A percentile compares a stretch with the other conserved stretches of the same genome.
phyloP scores from a whole-genome alignment of 2,113 vertebrate species.

The Fulica atra region DNA sequence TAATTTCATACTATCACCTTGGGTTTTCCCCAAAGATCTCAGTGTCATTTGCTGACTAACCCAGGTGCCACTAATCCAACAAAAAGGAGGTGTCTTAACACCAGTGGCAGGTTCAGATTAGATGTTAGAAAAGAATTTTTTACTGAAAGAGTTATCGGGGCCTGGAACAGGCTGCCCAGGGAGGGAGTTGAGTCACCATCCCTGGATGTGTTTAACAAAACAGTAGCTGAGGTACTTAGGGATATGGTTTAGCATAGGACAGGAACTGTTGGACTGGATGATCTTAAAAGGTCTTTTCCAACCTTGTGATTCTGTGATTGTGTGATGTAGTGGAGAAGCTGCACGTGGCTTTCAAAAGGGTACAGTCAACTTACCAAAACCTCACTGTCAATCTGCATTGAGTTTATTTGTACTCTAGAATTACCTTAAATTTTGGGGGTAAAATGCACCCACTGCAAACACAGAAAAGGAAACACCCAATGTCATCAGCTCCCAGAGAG shows the following conservation, averaged over 20 bases:
- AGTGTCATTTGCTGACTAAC: background rate
- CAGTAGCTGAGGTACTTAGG: too few relatives aligned
- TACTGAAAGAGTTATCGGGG: too few relatives aligned
- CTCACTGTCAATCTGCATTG: background rate
- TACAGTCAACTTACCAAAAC: background rate
- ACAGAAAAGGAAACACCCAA: background rate
- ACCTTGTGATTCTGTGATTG: too few relatives aligned
- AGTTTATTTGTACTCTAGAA: background rate
- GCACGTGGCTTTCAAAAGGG: background rate
- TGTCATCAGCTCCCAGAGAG: background rate
- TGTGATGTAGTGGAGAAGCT: background rate
- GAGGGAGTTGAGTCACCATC: too few relatives aligned
- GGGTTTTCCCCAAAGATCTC: background rate
- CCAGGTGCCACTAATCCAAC: background rate
- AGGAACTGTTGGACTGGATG: too few relatives aligned
- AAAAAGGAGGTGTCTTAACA: background rate
- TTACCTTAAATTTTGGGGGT: background rate
- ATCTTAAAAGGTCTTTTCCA: too few relatives aligned
- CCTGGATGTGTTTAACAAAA: too few relatives aligned
- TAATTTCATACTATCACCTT: background rate
- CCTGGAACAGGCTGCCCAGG: too few relatives aligned
- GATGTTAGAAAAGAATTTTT: too few relatives aligned
- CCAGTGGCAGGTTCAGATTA: background rate
- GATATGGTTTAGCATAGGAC: too few relatives aligned
- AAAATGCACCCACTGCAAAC: background rate